Percentiles rank a stretch among this genome's conserved stretches.
Evolutionary conservation across 2,888 invertebrate genomes (phyloP).

Genomic region (Formica aserva): DNA sequence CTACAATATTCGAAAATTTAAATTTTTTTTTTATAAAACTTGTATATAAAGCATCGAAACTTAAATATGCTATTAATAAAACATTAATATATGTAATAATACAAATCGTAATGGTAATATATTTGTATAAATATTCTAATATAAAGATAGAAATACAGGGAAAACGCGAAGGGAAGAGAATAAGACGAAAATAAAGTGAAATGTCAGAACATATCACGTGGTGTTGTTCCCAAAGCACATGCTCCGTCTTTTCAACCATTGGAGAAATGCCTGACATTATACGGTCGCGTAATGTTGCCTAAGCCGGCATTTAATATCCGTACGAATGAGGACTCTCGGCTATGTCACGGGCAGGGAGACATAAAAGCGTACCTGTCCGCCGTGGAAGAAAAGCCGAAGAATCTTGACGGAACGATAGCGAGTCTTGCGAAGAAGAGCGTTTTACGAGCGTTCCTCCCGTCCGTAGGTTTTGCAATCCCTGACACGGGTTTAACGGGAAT

Average conservation of each 20-base stretch:
- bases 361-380: constrained; percentile 15
- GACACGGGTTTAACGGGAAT: constrained; percentile 54
- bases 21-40: neutral
- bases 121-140: neutral
- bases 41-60: neutral
- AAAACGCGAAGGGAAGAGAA: neutral
- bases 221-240: constrained; percentile 14
- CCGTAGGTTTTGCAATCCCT: constrained; percentile 40
- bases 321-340: neutral
- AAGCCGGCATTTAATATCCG: constrained; percentile 52
- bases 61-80: neutral
- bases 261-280: constrained; percentile 41
- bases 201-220: constrained; percentile 8
- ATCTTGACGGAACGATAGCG: constrained; percentile 45
- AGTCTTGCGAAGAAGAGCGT: constrained; percentile 37
- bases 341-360: constrained; percentile 1
- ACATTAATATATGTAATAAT: neutral
- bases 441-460: constrained; percentile 56
- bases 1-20: neutral
- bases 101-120: neutral
- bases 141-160: neutral
- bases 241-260: constrained; percentile 28
- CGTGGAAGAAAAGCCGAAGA: constrained; percentile 13
- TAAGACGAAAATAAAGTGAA: neutral
- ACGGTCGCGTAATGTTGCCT: constrained; percentile 40